Conservation (phyloP, 2,888 invertebrate genomes). For the Troides oblongomaculatus region DNA sequence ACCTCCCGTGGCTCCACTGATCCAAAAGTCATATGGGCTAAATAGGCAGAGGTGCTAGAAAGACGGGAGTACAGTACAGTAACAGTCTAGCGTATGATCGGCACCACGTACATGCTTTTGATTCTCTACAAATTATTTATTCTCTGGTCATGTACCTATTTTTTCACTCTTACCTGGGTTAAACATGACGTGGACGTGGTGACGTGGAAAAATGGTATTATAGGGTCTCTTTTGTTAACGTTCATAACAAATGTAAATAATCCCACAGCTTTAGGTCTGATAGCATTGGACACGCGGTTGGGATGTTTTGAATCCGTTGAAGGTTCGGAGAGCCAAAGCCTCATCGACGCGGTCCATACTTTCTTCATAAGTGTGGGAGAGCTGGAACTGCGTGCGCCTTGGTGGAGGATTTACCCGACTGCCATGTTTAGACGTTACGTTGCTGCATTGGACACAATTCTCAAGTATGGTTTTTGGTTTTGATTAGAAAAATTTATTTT, state of each 20-base stretch:
- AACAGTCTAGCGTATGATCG: too few relatives aligned
- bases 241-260: neutral
- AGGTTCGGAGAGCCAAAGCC: conserved; percentile 80
- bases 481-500: neutral
- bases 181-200: too few relatives aligned
- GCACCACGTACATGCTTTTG: too few relatives aligned
- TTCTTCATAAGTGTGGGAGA: conserved; percentile 84
- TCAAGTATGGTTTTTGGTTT: conserved; percentile 67
- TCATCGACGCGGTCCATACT: conserved; percentile 84
- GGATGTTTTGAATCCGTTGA: conserved; percentile 81
- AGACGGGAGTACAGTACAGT: too few relatives aligned
- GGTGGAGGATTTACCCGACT: conserved; percentile 84
- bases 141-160: too few relatives aligned
- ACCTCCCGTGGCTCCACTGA: too few relatives aligned
- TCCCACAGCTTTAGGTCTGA: conserved; percentile 81
- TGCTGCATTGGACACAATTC: conserved; percentile 83
- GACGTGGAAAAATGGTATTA: too few relatives aligned
- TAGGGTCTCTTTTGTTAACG: neutral
- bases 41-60: too few relatives aligned
- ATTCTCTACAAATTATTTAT: too few relatives aligned
- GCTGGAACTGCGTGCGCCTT: conserved; percentile 82
- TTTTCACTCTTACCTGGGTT: too few relatives aligned
- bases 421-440: conserved; percentile 82
- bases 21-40: too few relatives aligned
- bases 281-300: conserved; percentile 83